Percentiles rank a stretch among this genome's conserved stretches.
Evolutionary conservation across 2,888 invertebrate species (phyloP).

Genomic region (Himalopsyche tibetana): DNA sequence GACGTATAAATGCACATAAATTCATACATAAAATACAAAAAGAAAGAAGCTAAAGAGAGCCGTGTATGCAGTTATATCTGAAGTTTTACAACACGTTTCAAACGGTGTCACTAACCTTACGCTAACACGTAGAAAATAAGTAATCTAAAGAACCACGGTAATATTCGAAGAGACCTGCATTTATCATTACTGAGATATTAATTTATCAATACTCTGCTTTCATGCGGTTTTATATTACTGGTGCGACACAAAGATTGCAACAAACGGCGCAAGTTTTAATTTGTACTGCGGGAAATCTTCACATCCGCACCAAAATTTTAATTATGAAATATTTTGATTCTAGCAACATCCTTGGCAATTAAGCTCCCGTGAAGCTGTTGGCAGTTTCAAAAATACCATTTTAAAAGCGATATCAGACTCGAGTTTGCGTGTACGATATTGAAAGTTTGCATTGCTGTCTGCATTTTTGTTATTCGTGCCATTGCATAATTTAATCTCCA

Average conservation of each 20-base stretch:
- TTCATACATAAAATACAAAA: too few species aligned
- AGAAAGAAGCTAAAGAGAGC: too few species aligned
- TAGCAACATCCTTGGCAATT: slow-evolving; percentile 9
- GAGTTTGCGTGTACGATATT: neutral
- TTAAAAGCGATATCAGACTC: neutral
- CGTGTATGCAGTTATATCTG: too few species aligned
- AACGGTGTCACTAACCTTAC: too few species aligned
- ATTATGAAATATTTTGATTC: slow-evolving; percentile 42
- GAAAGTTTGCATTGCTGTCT: neutral
- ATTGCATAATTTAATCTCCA: slow-evolving; percentile 14
- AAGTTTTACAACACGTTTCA: too few species aligned
- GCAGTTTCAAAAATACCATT: slow-evolving; percentile 7
- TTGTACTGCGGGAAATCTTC: slow-evolving; percentile 13
- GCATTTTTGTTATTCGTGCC: slow-evolving; percentile 17
- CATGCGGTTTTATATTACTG: too few species aligned
- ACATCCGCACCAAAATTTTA: slow-evolving; percentile 8
- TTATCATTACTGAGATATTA: too few species aligned
- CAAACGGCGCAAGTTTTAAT: neutral
- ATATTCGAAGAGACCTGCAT: too few species aligned
- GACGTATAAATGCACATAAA: too few species aligned
- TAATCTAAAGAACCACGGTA: too few species aligned
- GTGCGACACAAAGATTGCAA: neutral
- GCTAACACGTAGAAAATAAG: too few species aligned
- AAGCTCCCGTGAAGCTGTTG: neutral
- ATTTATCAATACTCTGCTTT: too few species aligned